Base-by-base conservation (phyloP, 2,797 vertebrate genomes). In the Fratercula arctica region DNA sequence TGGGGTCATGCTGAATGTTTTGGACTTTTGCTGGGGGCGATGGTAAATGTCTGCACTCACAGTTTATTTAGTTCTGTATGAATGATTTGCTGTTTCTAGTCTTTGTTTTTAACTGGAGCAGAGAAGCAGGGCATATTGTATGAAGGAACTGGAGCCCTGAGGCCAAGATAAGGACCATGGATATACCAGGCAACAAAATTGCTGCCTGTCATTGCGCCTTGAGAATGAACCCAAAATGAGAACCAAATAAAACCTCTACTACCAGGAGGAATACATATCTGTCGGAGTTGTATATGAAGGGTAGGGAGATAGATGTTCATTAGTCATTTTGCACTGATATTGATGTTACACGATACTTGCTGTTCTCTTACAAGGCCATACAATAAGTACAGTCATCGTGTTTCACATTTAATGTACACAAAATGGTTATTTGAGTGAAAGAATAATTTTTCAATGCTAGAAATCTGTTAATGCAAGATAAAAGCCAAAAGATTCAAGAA, bases 401-500 rank as follows among this genome's bases (percentile, higher is more conserved):
- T 48, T 90, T 91, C 57, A 61, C 11, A 33, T 59, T 75, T 48
- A 67, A n/a, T 16, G 21, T 56, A 67, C 3, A 21, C 20, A 79
- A 54, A 90, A 84, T 19, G 4, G 1, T 75, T n/a, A 39, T 91
- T 78, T 91, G 21, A 85, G 23, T 64, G 33, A 92, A 83, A 37
- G 4, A 72, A 45, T 78, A 68, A 78, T 72, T 72, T 87, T n/a
- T 77, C 35, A 61, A 1, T 78, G n/a, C 23, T 81, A 28, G 17
- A 75, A 81, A 69, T 75, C 46, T 86, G 14, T 48, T 77, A 79
- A 19, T 67, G 59, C 5, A 60, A 86, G 21, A 66, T 33, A 88
- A 90, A 89, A 89, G 10, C 13, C 1, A 6, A 63, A 92, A 67
- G 10, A 45, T 67, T 95, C 11, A 79, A 91, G 51, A 93, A 76